A percentile compares a stretch with the other conserved stretches of the same genome.
These are phyloP conservation scores for Adelphocoris suturalis DNA, from an alignment of 2,888 invertebrate species.

Conservation along the genomic window DNA sequence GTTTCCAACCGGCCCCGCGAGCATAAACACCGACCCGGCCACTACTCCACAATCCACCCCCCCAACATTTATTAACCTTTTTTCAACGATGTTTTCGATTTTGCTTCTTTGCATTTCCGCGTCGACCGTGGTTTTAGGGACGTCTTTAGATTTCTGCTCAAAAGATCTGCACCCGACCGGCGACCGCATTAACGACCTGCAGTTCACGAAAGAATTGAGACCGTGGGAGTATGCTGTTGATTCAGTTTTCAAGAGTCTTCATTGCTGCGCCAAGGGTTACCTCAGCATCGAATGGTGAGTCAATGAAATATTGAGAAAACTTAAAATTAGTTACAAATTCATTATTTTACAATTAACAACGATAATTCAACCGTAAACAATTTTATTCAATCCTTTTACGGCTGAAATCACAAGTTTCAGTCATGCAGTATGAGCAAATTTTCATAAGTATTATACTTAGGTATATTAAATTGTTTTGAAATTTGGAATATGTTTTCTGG, in stretches of 20 bases:
- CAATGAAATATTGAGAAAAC: not conserved
- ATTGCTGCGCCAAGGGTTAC: slow-evolving; percentile 88
- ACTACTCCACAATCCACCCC: not conserved
- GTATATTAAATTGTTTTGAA: no score
- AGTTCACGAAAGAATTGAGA: slow-evolving; percentile 87
- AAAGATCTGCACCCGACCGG: slow-evolving; percentile 63
- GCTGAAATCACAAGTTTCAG: no score
- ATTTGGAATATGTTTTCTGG: no score
- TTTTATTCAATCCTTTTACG: no score
- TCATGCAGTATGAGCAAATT: no score
- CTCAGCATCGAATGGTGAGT: slow-evolving; percentile 90
- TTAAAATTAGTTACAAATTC: no score
- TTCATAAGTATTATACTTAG: no score
- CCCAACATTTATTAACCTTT: not conserved
- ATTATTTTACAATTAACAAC: no score
- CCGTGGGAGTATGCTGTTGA: slow-evolving; percentile 85
- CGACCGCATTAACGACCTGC: slow-evolving; percentile 78
- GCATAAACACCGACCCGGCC: no score
- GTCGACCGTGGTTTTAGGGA: not conserved
- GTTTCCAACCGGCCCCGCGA: not conserved
- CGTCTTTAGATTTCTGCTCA: slow-evolving; percentile 70
- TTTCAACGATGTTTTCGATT: not conserved
- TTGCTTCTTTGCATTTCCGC: not conserved
- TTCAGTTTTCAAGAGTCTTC: slow-evolving; percentile 86
- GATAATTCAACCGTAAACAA: no score